Evolutionary conservation across 2,888 invertebrate species (phyloP), one percentile per base, ranked within the genome.

Genomic region (Seira musarum): DNA sequence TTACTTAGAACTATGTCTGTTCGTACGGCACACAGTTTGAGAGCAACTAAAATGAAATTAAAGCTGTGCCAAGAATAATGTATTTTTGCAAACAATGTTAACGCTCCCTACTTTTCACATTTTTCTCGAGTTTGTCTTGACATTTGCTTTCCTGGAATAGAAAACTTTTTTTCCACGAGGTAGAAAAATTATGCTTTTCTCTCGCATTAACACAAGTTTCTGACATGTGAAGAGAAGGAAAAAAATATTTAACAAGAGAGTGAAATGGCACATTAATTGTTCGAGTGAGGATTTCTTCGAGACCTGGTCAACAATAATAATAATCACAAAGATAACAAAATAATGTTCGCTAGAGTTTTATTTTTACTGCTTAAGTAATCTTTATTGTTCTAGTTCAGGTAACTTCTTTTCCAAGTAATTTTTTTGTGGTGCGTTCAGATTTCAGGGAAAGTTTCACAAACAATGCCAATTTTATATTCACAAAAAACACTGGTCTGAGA

Each of bases 261-360:
- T 49, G 49, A 49, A 49, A 49, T 49, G 49, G 49, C 49, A 49
- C 49, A 49, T 49, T n/a, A n/a, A n/a, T n/a, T n/a, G n/a, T n/a
- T n/a, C n/a, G n/a, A n/a, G n/a, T n/a, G 49, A 15, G 49, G 49
- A 49, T 13, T 49, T 13, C 15, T 49, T 49, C 49, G 13, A 49
- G 49, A 49, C 49, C 49, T 49, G 30, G 3, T 49, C 6, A 49
- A 49, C 49, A 49, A 49, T 49, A n/a, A n/a, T 13, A 49, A 49
- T n/a, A 49, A 49, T 49, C 49, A 49, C 49, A 49, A 49, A 49
- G 17, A n/a, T n/a, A n/a, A 49, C 17, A n/a, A 49, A 49, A 13
- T 40, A 49, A 2, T 13, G 49, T 30, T 30, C 8, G 3, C 8
- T 30, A n/a, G n/a, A n/a, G n/a, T 8, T 30, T 30, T 8, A 5